A percentile compares a stretch with the other conserved stretches of the same genome.
phyloP scores from a whole-genome alignment of 2,888 invertebrate species.

The Aelia acuminata region DNA sequence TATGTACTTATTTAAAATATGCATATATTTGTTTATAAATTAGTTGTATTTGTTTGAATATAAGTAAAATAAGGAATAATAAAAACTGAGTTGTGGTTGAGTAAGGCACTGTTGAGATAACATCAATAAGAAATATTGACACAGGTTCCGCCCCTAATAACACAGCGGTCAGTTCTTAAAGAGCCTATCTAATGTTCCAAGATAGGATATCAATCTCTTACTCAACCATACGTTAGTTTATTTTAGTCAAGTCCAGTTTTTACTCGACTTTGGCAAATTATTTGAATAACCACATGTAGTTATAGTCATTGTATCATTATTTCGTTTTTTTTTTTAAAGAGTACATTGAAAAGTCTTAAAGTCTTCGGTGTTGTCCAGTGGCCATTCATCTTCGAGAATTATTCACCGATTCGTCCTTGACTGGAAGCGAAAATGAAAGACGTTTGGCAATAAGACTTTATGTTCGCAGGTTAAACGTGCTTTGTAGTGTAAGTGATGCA shows the following conservation, averaged over 20 bases:
- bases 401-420: too few relatives aligned
- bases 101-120: not conserved
- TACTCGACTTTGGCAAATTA: not conserved
- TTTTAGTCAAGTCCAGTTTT: not conserved
- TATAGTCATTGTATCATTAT: not conserved
- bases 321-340: too few relatives aligned
- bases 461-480: too few relatives aligned
- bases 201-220: slow-evolving; percentile 2
- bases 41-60: not conserved
- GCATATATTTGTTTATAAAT: not conserved
- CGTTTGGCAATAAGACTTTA: too few relatives aligned
- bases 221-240: not conserved
- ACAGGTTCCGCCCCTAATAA: slow-evolving; percentile 31
- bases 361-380: too few relatives aligned
- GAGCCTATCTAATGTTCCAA: slow-evolving; percentile 4
- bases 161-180: slow-evolving; percentile 2
- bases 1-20: not conserved
- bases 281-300: not conserved
- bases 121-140: slow-evolving; percentile 43
- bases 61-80: not conserved
- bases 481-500: too few relatives aligned
- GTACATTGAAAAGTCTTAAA: too few relatives aligned
- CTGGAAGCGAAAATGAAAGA: too few relatives aligned
- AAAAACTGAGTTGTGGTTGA: not conserved
- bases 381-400: too few relatives aligned